Conservation (phyloP, 2,888 invertebrate species). For the Dolichopus griseipennis region DNA sequence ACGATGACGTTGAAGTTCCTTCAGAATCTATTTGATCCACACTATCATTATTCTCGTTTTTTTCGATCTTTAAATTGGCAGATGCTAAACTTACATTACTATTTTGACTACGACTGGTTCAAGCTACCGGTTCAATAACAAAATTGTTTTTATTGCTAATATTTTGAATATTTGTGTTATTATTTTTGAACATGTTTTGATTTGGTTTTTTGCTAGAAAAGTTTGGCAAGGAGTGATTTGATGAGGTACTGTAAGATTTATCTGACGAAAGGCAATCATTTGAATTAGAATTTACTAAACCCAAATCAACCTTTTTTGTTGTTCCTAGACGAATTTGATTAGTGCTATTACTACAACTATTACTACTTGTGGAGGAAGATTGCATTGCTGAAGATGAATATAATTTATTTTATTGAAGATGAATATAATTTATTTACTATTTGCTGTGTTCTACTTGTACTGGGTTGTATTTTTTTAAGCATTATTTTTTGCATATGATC, state of each 20-base stretch:
- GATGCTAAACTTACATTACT: not conserved
- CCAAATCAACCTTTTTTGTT: constrained; percentile 25
- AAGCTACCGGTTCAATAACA: constrained; percentile 26
- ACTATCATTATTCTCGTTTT: constrained; percentile 12
- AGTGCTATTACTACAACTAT: constrained; percentile 8
- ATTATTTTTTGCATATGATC: not conserved
- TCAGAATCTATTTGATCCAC: not conserved
- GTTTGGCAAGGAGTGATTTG: constrained; percentile 26
- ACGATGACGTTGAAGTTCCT: not conserved
- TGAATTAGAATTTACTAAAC: constrained; percentile 37
- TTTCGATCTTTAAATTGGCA: constrained; percentile 14
- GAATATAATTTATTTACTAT: no score
- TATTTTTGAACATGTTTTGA: not conserved
- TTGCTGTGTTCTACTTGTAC: constrained; percentile 5
- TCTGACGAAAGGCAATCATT: constrained; percentile 34
- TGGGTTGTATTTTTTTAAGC: constrained; percentile 7
- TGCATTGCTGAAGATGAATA: not conserved
- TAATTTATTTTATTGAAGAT: no score
- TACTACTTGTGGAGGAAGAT: constrained; percentile 7
- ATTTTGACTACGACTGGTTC: constrained; percentile 16
- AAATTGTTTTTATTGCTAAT: constrained; percentile 21
- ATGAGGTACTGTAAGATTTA: constrained; percentile 26
- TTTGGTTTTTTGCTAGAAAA: constrained; percentile 22
- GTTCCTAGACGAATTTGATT: constrained; percentile 11
- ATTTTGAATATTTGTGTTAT: constrained; percentile 16